A percentile compares a stretch with the other conserved stretches of the same genome.
These are phyloP conservation scores for Drosophila ustulata DNA, from an alignment of 2,888 invertebrate genomes.

Conservation along the genomic window DNA sequence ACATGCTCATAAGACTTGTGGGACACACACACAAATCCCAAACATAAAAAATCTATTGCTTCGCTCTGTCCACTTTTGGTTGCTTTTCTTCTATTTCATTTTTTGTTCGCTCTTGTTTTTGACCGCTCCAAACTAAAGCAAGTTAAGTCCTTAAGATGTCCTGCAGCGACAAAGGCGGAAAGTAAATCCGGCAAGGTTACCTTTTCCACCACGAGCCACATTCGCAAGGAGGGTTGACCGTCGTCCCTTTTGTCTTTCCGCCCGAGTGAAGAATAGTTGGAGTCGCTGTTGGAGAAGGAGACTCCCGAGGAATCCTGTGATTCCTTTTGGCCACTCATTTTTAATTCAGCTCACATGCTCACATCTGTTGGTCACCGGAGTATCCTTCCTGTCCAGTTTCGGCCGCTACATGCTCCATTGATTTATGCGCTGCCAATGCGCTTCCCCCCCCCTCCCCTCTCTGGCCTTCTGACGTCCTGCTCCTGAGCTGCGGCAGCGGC, in stretches of 20 bases:
- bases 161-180: conserved; percentile 67
- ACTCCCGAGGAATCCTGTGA: conserved; percentile 36
- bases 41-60: conserved; percentile 79
- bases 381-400: conserved; percentile 62
- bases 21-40: conserved; percentile 74
- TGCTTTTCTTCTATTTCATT: no score
- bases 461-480: no score
- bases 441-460: conserved; percentile 35
- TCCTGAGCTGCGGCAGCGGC: conserved; percentile 28
- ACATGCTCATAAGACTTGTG: conserved; percentile 65
- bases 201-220: conserved; percentile 42
- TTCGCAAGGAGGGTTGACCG: conserved; percentile 48
- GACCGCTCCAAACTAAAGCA: conserved; percentile 41
- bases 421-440: conserved; percentile 67
- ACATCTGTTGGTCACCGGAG: conserved; percentile 69
- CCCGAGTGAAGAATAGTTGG: conserved; percentile 63
- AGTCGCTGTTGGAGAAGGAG: conserved; percentile 18
- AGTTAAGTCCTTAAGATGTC: conserved; percentile 76
- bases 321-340: conserved; percentile 68
- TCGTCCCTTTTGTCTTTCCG: conserved; percentile 71
- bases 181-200: conserved; percentile 75
- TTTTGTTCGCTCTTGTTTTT: conserved; percentile 18
- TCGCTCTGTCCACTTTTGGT: conserved; percentile 34
- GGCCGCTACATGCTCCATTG: conserved; percentile 64
- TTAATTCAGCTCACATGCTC: conserved; percentile 76